A percentile compares a stretch with the other conserved stretches of the same genome.
Conservation (phyloP, 2,113 vertebrate species). For the Micronisus gabar region DNA sequence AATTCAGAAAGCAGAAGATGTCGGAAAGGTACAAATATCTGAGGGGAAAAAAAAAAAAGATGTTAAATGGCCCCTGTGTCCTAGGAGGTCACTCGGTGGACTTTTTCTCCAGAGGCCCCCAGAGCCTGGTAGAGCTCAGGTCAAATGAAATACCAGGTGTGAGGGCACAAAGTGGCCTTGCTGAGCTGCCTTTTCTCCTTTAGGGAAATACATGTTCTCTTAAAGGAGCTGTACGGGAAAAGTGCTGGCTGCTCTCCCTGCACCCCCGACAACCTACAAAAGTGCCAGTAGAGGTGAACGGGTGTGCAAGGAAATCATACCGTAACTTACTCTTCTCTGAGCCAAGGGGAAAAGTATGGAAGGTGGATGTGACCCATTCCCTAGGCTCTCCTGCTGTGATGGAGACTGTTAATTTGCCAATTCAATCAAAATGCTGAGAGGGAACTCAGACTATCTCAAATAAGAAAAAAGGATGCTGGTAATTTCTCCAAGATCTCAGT, state of each 20-base stretch:
- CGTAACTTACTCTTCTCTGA: neutral
- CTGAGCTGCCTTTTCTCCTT: neutral
- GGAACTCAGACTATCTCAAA: neutral
- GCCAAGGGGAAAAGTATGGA: neutral
- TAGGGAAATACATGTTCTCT: neutral
- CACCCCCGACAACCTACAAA: neutral
- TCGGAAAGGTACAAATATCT: neutral
- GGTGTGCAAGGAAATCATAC: neutral
- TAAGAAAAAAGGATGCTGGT: neutral
- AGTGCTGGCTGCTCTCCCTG: neutral
- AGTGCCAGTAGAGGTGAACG: neutral
- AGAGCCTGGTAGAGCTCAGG: neutral
- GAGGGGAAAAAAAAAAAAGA: neutral
- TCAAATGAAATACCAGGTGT: neutral
- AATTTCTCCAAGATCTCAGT: neutral
- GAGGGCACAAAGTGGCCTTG: neutral
- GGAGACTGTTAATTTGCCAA: neutral
- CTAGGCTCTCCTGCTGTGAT: neutral
- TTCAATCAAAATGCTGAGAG: neutral
- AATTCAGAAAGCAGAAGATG: neutral
- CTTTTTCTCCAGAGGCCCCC: neutral
- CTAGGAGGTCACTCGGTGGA: neutral
- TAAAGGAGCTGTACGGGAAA: neutral
- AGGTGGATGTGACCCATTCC: neutral
- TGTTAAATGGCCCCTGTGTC: neutral